Percentiles rank a stretch among this genome's conserved stretches.
These are phyloP conservation scores for Gasterosteus nipponicus DNA, from an alignment of 2,113 vertebrate genomes.

Conservation along the genomic window DNA sequence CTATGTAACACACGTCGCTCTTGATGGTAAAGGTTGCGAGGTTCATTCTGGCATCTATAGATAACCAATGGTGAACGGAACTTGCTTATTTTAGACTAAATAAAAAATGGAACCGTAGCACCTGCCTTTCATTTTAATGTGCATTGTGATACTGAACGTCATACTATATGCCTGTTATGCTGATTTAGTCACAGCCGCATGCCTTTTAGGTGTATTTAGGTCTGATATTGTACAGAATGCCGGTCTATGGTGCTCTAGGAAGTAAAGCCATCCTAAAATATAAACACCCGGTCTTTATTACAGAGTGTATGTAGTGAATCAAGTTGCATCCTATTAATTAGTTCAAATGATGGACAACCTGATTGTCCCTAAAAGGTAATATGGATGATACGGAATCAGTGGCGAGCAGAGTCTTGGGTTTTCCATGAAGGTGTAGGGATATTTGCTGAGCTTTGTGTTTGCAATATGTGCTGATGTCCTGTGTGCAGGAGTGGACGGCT, in stretches of 20 bases:
- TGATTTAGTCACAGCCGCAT: not conserved
- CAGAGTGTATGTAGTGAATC: not conserved
- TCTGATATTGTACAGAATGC: not conserved
- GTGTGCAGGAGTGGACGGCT: slow-evolving; percentile 74
- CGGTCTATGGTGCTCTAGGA: too few relatives aligned
- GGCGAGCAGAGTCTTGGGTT: not conserved
- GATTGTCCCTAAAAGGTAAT: not conserved
- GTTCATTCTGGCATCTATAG: not conserved
- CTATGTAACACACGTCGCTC: slow-evolving; percentile 51
- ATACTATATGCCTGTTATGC: not conserved
- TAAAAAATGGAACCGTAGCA: not conserved
- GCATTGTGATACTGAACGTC: not conserved
- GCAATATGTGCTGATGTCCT: not conserved
- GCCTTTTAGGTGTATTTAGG: not conserved
- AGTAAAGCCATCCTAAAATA: not conserved
- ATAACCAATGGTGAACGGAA: not conserved
- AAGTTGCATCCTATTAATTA: not conserved
- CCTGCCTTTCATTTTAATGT: not conserved
- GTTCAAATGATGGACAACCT: not conserved
- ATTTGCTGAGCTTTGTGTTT: not conserved
- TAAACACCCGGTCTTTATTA: not conserved
- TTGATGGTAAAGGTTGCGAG: slow-evolving; percentile 69
- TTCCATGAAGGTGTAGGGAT: not conserved
- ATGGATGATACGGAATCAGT: not conserved
- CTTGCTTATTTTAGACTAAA: not conserved